Percentiles rank a stretch among this genome's conserved stretches.
Conservation (phyloP, 2,113 vertebrate species). For the Micronycteris hirsuta region DNA sequence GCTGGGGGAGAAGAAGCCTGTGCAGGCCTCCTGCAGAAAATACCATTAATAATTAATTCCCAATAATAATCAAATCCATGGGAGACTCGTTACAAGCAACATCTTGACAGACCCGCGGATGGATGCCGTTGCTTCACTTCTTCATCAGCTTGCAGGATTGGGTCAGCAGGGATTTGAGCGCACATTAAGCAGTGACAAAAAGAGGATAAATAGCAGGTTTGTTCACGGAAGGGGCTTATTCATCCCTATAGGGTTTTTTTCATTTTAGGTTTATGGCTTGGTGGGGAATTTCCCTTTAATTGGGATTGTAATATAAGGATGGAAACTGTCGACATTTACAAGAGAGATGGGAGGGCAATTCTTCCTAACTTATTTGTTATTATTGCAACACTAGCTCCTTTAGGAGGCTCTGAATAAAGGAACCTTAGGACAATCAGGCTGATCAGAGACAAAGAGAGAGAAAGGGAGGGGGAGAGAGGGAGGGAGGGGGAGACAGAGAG, state of each 20-base stretch:
- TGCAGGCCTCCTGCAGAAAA: conserved; percentile 58
- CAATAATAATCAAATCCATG: conserved; percentile 71
- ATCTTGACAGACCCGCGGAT: conserved; percentile 32
- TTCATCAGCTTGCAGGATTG: conserved; percentile 8
- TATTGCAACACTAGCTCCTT: conserved; percentile 42
- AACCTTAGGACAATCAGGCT: neutral
- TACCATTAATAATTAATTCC: conserved; percentile 76
- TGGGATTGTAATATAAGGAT: conserved; percentile 61
- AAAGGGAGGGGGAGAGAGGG: neutral
- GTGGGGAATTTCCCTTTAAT: conserved; percentile 65
- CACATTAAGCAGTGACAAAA: conserved; percentile 39
- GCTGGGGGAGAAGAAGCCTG: neutral
- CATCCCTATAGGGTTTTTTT: conserved; percentile 67
- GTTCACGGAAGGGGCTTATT: conserved; percentile 49
- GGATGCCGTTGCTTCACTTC: conserved; percentile 21
- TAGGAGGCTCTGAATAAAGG: conserved; percentile 19
- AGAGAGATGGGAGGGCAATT: conserved; percentile 67
- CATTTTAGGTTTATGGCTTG: conserved; percentile 66
- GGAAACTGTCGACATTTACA: conserved; percentile 69
- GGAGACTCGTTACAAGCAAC: conserved; percentile 67
- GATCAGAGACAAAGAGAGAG: neutral
- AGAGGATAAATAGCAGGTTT: conserved; percentile 57
- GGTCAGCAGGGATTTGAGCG: conserved; percentile 17
- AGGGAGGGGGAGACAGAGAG: neutral
- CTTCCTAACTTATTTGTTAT: conserved; percentile 64